Base-by-base conservation (phyloP, 2,888 invertebrate genomes). In the Crepidodera aurea region DNA sequence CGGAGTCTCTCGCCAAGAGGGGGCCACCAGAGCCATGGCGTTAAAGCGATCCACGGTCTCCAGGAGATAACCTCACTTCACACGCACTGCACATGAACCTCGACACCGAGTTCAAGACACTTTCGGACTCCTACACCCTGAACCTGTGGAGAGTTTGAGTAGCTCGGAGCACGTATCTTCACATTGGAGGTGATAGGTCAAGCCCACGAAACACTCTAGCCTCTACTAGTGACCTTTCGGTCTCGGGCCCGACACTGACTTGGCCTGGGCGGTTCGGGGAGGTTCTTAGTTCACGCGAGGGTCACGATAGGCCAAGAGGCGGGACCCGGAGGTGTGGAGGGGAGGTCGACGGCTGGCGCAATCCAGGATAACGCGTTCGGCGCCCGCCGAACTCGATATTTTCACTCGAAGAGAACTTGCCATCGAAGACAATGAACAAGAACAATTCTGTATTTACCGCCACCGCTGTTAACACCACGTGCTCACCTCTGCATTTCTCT, bases 1-100 rank as follows among this genome's bases (percentile, higher is more conserved):
- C 69, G 81, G 72, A 50, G 87, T 85, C 79, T 87, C 86, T 68
- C 87, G 85, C 86, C 87, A 87, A 73, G 86, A 86, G 73, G 85
- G 84, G 69, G 85, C 86, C 70, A 86, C 86, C 71, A 87, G 79
- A 67, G 86, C 84, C 86, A 87, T 87, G 70, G 69, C 64, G 60
- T 67, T 79, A 78, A 77, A 78, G 78, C 78, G 80, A 67, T 71
- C 70, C 71, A 73, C 71, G 66, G 67, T 66, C 69, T 71, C 74
- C 57, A 55, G 59, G 50, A 62, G 64, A 68, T 65, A 64, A 66
- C 64, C 64, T 60, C 57, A 66, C 64, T 65, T 60, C 71, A 82
- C 70, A 63, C 65, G 60, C 62, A 66, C 79, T 82, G 62, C 62
- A 64, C 72, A 69, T 69, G 69, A 69, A 71, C 69, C 66, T 70